Conservation (phyloP, 2,888 invertebrate species). For the Tetheella fluctuosa region DNA sequence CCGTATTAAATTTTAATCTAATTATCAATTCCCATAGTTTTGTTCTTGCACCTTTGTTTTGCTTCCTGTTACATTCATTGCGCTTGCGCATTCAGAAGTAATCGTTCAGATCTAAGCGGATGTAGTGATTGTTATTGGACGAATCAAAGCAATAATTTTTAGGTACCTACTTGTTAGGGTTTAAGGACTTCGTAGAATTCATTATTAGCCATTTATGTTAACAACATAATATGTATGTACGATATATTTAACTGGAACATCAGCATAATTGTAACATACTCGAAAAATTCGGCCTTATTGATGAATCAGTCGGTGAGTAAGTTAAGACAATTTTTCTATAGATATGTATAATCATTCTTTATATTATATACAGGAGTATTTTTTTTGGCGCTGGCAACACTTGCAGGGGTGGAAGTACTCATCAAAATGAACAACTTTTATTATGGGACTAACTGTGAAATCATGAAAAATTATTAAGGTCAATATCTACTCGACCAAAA, state of each 20-base stretch:
- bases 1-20: constrained; percentile 61
- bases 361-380: too few relatives aligned
- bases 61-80: constrained; percentile 69
- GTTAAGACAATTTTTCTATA: too few relatives aligned
- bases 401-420: too few relatives aligned
- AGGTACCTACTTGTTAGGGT: constrained; percentile 10
- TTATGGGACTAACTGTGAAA: too few relatives aligned
- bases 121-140: constrained; percentile 38
- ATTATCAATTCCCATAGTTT: constrained; percentile 80
- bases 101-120: constrained; percentile 31
- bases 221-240: not conserved
- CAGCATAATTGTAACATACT: too few relatives aligned
- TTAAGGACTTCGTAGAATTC: constrained; percentile 5
- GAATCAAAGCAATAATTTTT: constrained; percentile 7
- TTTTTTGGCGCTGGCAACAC: too few relatives aligned
- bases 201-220: not conserved
- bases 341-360: too few relatives aligned
- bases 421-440: too few relatives aligned
- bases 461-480: too few relatives aligned
- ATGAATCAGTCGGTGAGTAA: too few relatives aligned
- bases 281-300: too few relatives aligned
- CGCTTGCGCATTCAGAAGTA: constrained; percentile 51
- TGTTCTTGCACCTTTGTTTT: constrained; percentile 39
- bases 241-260: not conserved
- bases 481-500: too few relatives aligned